Evolutionary conservation across 1,140 invertebrate species (phyloP).

Genomic region (Papilio polyxenes): DNA sequence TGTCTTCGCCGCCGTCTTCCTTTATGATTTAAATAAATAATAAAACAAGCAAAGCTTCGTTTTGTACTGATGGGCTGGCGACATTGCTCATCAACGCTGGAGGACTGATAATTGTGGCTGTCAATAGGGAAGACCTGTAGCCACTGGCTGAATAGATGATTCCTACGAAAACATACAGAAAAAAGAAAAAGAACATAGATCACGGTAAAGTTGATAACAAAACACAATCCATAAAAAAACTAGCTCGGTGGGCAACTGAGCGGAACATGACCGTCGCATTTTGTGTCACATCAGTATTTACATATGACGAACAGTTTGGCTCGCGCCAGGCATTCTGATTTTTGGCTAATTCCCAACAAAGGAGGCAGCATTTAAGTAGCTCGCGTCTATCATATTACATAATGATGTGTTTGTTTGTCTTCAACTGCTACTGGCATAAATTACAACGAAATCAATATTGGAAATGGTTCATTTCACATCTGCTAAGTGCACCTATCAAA

Average conservation of each 20-base stretch:
- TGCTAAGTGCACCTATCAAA: background rate
- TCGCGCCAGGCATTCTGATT: background rate
- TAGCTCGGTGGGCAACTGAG: background rate
- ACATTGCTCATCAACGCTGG: background rate
- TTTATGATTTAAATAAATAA: constrained; percentile 1
- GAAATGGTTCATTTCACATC: background rate
- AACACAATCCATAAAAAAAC: background rate
- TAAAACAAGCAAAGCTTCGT: background rate
- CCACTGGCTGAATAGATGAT: too few species aligned
- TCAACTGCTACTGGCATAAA: background rate
- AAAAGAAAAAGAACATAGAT: too few species aligned
- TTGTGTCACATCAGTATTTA: constrained; percentile 11
- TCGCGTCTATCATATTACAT: background rate
- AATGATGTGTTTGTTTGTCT: constrained; percentile 10
- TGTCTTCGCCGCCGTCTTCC: background rate
- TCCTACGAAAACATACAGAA: too few species aligned
- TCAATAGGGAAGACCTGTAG: too few species aligned
- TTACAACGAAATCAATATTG: background rate
- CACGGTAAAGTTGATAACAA: background rate
- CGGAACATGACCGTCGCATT: background rate
- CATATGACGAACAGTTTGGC: constrained; percentile 14
- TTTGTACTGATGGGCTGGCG: background rate
- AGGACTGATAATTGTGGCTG: too few species aligned
- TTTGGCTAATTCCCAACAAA: constrained; percentile 13
- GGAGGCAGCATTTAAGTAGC: constrained; percentile 2